Evolutionary conservation across 2,797 vertebrate species (phyloP).

Genomic region (Perodicticus potto): DNA sequence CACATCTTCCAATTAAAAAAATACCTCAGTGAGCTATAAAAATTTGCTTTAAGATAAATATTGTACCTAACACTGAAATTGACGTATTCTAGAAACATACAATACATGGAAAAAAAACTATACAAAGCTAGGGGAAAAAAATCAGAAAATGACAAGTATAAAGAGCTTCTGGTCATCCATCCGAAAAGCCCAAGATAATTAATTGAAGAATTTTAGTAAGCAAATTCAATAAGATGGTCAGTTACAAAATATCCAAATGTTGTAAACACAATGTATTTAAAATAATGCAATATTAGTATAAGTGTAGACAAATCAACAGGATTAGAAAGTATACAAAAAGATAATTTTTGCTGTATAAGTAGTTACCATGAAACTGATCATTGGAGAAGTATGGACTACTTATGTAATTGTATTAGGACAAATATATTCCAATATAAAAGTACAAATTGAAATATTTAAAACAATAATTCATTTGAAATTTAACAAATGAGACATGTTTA

Average conservation of each 20-base stretch:
- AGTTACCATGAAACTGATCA: constrained; percentile 31
- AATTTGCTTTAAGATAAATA: constrained; percentile 17
- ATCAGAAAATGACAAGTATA: not conserved
- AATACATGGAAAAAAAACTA: not conserved
- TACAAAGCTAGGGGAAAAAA: not conserved
- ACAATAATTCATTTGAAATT: not conserved
- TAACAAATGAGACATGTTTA: not conserved
- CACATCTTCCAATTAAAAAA: not conserved
- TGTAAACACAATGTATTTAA: constrained; percentile 13
- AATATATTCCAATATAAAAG: constrained; percentile 17
- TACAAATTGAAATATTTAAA: constrained; percentile 24
- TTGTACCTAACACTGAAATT: not conserved
- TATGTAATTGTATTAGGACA: not conserved
- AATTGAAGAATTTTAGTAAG: constrained; percentile 11
- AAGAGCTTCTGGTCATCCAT: not conserved
- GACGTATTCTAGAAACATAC: constrained; percentile 13
- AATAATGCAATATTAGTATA: not conserved
- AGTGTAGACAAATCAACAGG: not conserved
- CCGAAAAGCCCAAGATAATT: constrained; percentile 24
- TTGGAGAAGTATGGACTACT: not conserved
- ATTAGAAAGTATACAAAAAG: not conserved
- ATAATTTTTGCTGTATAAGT: constrained; percentile 26
- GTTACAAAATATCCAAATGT: constrained; percentile 27
- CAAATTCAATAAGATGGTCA: not conserved
- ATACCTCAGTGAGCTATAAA: not conserved